Base-by-base conservation (phyloP, 1,140 invertebrate species). In the Apis laboriosa region DNA sequence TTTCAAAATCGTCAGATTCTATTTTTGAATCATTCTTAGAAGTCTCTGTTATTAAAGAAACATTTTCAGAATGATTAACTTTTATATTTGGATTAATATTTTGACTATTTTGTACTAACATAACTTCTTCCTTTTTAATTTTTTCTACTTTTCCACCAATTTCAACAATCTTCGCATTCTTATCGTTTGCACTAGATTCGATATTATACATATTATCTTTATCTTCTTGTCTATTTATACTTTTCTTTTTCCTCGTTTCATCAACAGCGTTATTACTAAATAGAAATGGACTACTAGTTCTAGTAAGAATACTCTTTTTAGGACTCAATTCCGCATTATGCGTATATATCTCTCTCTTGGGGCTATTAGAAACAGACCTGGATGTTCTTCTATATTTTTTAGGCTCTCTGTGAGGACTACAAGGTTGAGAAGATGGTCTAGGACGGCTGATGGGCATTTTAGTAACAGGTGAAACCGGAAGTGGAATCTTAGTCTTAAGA, bases 381-480 rank as follows among this genome's bases (percentile, higher is more conserved):
- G 84, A 66, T 21, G 58, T 24, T 24, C 72, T 84, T 2, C 2
- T 71, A 9, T 12, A 12, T 1, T 77, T 55, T 0, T 83, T 83
- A 28, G 76, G 75, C 2, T 84, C 64, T 9, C 72, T 67, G 49
- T 85, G 90, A 12, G 90, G 89, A 74, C 89, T 91, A 43, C 83
- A 79, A 4, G 90, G 91, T 60, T 92, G 90, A 0, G 92, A 92
- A 1, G 78, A 84, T 0, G 92, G 90, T 63, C 88, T 81, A 5
- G 77, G 61, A 0, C 82, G 60, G 0, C 79, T 85, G 17, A 66
- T 78, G 1, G 92, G 92, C 88, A 93, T 92, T 77, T 91, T 91
- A 1, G 92, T 94, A 0, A 91, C 90, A 12, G 93, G 93, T 9
- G 90, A 90, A 11, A 94, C 90, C 0, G 95, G 95, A 51, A 94